Evolutionary conservation across 2,888 invertebrate genomes (phyloP).

Genomic region (Adelphocoris suturalis): DNA sequence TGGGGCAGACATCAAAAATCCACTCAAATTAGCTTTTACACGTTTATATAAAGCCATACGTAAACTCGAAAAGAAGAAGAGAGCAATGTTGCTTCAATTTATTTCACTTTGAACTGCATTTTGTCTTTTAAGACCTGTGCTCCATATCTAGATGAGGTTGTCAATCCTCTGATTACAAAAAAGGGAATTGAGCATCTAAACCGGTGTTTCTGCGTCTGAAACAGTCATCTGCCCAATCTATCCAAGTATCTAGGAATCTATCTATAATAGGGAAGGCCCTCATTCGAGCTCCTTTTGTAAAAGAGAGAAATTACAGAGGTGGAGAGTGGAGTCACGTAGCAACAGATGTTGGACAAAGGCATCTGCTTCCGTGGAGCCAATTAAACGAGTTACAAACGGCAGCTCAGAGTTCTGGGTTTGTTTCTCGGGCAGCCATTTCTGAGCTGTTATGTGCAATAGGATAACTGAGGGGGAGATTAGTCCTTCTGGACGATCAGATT

Average conservation of each 20-base stretch:
- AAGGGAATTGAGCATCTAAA: background rate
- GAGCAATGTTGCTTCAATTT: too few species aligned
- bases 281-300: constrained; percentile 8
- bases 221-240: background rate
- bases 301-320: constrained; percentile 4
- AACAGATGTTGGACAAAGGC: constrained; percentile 39
- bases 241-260: background rate
- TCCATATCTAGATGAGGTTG: too few species aligned
- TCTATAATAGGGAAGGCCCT: background rate
- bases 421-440: background rate
- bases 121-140: background rate
- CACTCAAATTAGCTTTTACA: too few species aligned
- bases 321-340: constrained; percentile 11
- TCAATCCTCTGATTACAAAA: background rate
- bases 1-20: too few species aligned
- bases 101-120: too few species aligned
- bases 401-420: background rate
- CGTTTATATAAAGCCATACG: too few species aligned
- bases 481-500: too few species aligned
- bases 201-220: background rate
- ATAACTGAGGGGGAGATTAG: background rate
- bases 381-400: constrained; percentile 17
- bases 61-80: too few species aligned
- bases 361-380: constrained; percentile 29
- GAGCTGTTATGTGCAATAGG: background rate